These are phyloP conservation scores for Lineus longissimus DNA, from an alignment of 1,140 invertebrate genomes.

Conservation along the genomic window DNA sequence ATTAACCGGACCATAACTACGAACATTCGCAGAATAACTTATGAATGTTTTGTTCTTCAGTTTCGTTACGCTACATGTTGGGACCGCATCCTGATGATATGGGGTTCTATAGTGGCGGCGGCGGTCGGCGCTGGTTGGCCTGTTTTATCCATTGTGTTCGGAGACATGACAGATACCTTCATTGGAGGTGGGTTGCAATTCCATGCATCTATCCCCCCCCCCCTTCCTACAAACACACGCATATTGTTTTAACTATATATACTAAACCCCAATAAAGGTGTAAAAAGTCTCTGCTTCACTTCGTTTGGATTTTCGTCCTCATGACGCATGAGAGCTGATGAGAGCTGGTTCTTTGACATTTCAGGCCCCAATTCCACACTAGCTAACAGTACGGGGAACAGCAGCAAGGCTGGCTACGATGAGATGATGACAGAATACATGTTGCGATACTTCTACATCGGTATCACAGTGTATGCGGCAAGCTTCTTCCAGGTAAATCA, in stretches of 20 bases:
- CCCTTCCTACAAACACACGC: background rate
- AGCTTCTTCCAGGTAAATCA: too few species aligned
- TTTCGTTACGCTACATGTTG: background rate
- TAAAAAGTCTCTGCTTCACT: background rate
- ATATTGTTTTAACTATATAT: background rate
- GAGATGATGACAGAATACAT: too few species aligned
- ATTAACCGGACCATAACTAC: too few species aligned
- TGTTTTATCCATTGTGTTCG: background rate
- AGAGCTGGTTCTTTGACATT: too few species aligned
- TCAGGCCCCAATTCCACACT: too few species aligned
- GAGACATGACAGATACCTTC: constrained; percentile 4
- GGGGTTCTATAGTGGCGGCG: background rate
- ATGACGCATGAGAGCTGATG: background rate
- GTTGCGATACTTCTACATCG: too few species aligned
- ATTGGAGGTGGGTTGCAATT: background rate
- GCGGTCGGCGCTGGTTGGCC: background rate
- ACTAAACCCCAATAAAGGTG: background rate
- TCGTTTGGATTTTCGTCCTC: background rate
- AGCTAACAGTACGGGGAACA: too few species aligned
- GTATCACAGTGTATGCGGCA: too few species aligned
- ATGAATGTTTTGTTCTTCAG: background rate
- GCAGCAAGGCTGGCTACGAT: too few species aligned
- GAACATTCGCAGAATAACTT: too few species aligned
- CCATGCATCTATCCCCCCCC: background rate
- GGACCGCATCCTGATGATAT: background rate